Evolutionary conservation across 1,140 invertebrate species (phyloP).

Genomic region (Magallana ariakensis): DNA sequence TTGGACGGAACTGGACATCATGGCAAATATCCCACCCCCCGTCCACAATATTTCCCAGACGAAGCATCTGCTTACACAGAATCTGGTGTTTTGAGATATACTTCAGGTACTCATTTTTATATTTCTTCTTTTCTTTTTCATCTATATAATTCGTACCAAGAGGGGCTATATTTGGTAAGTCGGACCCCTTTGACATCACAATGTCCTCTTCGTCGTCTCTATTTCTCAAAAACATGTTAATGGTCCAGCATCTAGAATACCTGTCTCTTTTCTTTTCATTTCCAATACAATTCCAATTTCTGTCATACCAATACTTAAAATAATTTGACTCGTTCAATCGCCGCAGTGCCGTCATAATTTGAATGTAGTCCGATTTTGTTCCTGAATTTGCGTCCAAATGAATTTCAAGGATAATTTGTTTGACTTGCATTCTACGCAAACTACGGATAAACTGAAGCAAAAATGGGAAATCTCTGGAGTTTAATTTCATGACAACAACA

Average conservation of each 20-base stretch:
- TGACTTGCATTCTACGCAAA: not conserved
- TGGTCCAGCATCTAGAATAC: not conserved
- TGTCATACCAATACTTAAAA: conserved; percentile 11
- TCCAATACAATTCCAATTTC: not conserved
- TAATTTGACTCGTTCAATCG: not conserved
- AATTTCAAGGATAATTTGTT: conserved; percentile 32
- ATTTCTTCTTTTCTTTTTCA: not conserved
- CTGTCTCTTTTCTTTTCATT: not conserved
- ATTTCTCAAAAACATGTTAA: not conserved
- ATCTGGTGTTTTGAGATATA: conserved; percentile 23
- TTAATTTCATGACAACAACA: conserved; percentile 10
- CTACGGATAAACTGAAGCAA: not conserved
- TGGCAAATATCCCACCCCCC: conserved; percentile 38
- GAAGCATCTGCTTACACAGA: conserved; percentile 19
- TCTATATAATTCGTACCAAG: not conserved
- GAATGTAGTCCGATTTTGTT: not conserved
- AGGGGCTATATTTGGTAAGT: conserved; percentile 22
- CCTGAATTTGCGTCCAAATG: not conserved
- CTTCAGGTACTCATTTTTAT: not conserved
- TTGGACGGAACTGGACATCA: conserved; percentile 18
- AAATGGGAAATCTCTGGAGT: not conserved
- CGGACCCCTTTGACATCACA: too few species aligned
- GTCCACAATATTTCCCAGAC: conserved; percentile 23
- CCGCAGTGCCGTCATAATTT: not conserved
- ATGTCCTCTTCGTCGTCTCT: not conserved